Evolutionary conservation across 2,888 invertebrate genomes (phyloP).

Genomic region (Cyclophora albipunctata): DNA sequence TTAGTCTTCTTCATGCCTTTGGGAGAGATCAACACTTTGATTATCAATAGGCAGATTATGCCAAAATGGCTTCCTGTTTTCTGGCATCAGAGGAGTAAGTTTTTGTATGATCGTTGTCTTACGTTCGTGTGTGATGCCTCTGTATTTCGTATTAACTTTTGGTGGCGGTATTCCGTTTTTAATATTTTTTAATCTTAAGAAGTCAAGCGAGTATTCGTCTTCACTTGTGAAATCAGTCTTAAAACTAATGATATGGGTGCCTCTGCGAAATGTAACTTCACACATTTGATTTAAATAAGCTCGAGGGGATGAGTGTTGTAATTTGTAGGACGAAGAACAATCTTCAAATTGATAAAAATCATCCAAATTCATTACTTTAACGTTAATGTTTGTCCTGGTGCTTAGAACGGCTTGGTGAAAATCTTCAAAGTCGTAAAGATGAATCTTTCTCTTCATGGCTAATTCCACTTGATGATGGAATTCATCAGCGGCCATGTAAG

Average conservation of each 20-base stretch:
- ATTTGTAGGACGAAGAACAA: slow-evolving; percentile 2
- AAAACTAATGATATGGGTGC: too few species aligned
- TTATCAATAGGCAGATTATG: neutral
- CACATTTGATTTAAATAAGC: slow-evolving; percentile 6
- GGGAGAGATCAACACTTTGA: neutral
- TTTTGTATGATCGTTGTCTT: neutral
- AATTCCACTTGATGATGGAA: slow-evolving; percentile 9
- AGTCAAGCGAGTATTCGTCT: too few species aligned
- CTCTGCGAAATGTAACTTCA: neutral
- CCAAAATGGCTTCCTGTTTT: neutral
- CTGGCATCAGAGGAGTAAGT: neutral
- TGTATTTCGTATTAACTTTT: too few species aligned
- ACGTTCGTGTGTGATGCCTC: too few species aligned
- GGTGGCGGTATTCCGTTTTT: too few species aligned
- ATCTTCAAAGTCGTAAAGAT: slow-evolving; percentile 3
- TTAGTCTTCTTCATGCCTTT: too few species aligned
- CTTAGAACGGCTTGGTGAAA: slow-evolving; percentile 4
- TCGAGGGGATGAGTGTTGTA: slow-evolving; percentile 4
- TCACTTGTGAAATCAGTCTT: too few species aligned
- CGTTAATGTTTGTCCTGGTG: slow-evolving; percentile 2
- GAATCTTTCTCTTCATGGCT: slow-evolving; percentile 3
- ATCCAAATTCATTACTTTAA: neutral
- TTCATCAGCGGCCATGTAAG: slow-evolving; percentile 31
- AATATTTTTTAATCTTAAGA: too few species aligned
- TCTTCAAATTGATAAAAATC: neutral